These are phyloP conservation scores for Eustalomyia histrio DNA, from an alignment of 2,888 invertebrate genomes.

Conservation along the genomic window DNA sequence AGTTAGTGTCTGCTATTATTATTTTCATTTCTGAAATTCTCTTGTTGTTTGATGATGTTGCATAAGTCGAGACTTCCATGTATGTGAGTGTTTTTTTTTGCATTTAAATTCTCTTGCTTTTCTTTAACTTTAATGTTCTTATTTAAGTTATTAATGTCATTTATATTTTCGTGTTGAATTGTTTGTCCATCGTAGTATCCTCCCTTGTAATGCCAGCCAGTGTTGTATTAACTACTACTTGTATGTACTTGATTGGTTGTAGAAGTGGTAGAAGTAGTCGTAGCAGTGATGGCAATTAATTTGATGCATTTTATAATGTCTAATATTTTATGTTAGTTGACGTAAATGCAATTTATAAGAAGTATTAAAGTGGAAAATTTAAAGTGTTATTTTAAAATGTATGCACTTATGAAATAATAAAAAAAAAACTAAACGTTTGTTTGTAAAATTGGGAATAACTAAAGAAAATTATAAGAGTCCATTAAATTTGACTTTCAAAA, in stretches of 20 bases:
- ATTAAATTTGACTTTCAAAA: no score
- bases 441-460: no score
- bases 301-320: conserved; percentile 53
- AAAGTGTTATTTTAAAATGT: conserved; percentile 15
- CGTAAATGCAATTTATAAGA: conserved; percentile 21
- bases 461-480: no score
- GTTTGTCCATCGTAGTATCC: neutral
- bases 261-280: neutral
- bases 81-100: no score
- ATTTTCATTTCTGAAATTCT: conserved; percentile 46
- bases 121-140: conserved; percentile 20
- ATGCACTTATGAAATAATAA: neutral
- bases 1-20: conserved; percentile 34
- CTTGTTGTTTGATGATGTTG: conserved; percentile 29
- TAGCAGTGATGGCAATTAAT: conserved; percentile 50
- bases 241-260: neutral
- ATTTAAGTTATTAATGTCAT: conserved; percentile 42
- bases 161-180: neutral
- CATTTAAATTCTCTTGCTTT: neutral
- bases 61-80: neutral
- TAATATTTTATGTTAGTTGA: conserved; percentile 50
- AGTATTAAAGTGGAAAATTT: conserved; percentile 47
- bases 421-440: no score
- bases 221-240: no score
- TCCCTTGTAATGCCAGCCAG: neutral